Percentiles rank a stretch among this genome's conserved stretches.
phyloP scores from a whole-genome alignment of 2,797 vertebrate genomes.

The Poeciliopsis turneri region DNA sequence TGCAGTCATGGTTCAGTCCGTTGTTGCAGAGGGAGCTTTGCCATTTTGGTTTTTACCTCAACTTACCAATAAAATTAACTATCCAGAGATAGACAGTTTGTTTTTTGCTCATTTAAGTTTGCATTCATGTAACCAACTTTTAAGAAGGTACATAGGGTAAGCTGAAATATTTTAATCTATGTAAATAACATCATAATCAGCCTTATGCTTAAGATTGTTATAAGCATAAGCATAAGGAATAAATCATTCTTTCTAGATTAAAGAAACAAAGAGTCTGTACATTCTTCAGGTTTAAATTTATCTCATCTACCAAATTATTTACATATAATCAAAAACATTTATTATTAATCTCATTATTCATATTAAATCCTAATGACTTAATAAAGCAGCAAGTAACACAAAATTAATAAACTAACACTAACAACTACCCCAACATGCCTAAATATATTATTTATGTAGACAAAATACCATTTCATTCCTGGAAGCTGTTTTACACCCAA shows the following conservation, averaged over 20 bases:
- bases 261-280: not conserved
- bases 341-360: not conserved
- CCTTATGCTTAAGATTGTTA: too few relatives aligned
- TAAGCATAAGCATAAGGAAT: not conserved
- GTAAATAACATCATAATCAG: not conserved
- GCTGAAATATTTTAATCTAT: not conserved
- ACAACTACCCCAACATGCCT: not conserved
- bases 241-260: not conserved
- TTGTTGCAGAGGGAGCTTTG: constrained; percentile 28
- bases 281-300: not conserved
- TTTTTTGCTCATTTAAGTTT: constrained; percentile 10
- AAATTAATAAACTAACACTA: not conserved
- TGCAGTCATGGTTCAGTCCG: constrained; percentile 47
- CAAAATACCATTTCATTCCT: not conserved
- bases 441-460: not conserved
- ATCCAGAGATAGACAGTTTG: not conserved
- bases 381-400: not conserved
- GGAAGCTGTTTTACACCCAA: not conserved
- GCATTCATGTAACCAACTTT: not conserved
- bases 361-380: not conserved
- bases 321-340: not conserved
- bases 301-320: not conserved
- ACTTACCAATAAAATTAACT: constrained; percentile 26
- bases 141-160: not conserved
- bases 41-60: constrained; percentile 38